Evolutionary conservation across 2,797 vertebrate species (phyloP).

Genomic region (Prionace glauca): DNA sequence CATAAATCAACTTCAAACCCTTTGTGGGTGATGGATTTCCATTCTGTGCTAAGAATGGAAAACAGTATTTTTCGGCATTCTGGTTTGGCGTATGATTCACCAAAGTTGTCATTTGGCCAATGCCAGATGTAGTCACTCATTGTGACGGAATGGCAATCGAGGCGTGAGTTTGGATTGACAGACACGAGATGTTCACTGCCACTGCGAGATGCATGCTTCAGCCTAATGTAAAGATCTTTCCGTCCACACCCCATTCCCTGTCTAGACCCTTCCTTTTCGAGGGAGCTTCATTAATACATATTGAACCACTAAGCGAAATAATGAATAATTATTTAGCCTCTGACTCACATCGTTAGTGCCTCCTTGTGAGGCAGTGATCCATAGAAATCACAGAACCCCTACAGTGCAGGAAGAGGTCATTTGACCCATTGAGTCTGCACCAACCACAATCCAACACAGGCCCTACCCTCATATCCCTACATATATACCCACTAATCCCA

Average conservation of each 20-base stretch:
- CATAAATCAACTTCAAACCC: no score
- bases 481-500: no score
- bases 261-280: slow-evolving; percentile 85
- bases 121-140: background rate
- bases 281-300: slow-evolving; percentile 65
- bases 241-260: slow-evolving; percentile 88
- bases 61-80: background rate
- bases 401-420: no score
- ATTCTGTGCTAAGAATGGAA: background rate
- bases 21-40: no score
- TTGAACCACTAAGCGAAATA: background rate
- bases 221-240: slow-evolving; percentile 76
- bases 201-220: slow-evolving; percentile 66
- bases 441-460: no score
- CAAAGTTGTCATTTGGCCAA: background rate
- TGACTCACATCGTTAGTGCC: background rate
- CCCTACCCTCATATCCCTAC: no score
- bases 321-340: no score
- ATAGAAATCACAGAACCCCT: no score
- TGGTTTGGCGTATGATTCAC: background rate
- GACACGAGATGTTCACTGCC: slow-evolving; percentile 64
- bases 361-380: background rate
- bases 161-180: background rate
- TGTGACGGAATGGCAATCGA: background rate
- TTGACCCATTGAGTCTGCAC: no score